Conservation (phyloP, 2,113 vertebrate genomes). For the Hemibagrus wyckioides region DNA sequence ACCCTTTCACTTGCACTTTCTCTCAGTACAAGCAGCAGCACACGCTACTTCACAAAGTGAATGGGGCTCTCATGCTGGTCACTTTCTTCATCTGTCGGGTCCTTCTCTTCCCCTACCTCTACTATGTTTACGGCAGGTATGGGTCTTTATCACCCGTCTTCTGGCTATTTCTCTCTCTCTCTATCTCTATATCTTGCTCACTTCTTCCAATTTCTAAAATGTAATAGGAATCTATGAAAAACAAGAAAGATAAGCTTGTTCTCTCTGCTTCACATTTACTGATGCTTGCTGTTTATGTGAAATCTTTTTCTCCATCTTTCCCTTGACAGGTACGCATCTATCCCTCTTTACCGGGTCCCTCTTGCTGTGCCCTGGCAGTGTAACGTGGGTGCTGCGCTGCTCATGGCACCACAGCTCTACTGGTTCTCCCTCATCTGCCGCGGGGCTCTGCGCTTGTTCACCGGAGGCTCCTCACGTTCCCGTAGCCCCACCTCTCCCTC, state of each 20-base stretch:
- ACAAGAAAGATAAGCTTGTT: neutral
- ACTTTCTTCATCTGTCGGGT: constrained; percentile 92
- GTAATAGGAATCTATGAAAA: neutral
- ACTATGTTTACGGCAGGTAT: constrained; percentile 89
- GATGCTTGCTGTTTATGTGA: neutral
- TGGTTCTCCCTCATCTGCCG: constrained; percentile 91
- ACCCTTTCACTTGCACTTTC: constrained; percentile 53
- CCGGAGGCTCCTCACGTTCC: constrained; percentile 64
- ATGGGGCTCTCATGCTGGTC: constrained; percentile 86
- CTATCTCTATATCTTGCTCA: constrained; percentile 1
- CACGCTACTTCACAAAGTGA: constrained; percentile 88
- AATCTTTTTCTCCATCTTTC: too few species aligned
- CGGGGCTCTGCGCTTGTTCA: constrained; percentile 77
- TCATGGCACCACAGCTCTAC: constrained; percentile 89
- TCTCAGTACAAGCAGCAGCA: constrained; percentile 87
- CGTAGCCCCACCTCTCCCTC: constrained; percentile 55
- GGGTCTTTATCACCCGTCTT: constrained; percentile 57
- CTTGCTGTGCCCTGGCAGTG: constrained; percentile 77
- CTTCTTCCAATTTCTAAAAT: neutral
- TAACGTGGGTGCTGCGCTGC: constrained; percentile 83
- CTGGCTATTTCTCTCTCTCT: constrained; percentile 34
- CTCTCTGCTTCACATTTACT: neutral
- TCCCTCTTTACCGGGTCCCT: constrained; percentile 82
- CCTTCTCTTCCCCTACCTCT: constrained; percentile 92
- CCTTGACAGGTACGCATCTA: constrained; percentile 74